phyloP scores from a whole-genome alignment of 2,113 vertebrate genomes.

The Sander lucioperca region DNA sequence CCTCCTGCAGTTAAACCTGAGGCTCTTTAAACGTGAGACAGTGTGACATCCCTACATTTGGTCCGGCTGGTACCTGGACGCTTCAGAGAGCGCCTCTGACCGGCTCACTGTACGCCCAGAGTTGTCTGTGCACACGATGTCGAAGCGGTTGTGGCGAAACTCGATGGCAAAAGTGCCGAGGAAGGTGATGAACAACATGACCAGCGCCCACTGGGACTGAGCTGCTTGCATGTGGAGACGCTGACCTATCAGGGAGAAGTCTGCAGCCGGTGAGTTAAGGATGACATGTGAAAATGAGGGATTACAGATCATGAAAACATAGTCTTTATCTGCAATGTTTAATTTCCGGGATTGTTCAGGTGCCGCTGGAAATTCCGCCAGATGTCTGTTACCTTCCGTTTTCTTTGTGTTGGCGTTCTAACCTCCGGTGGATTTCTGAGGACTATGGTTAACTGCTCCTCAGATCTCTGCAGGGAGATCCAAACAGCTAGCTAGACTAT shows the following conservation, averaged over 20 bases:
- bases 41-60: not conserved
- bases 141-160: conserved; percentile 91
- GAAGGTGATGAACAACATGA: conserved; percentile 92
- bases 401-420: no score
- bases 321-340: no score
- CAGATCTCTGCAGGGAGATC: no score
- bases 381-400: no score
- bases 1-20: not conserved
- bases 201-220: conserved; percentile 91
- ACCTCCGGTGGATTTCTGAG: no score
- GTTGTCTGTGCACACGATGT: conserved; percentile 85
- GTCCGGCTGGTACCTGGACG: conserved; percentile 79
- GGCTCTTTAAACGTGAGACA: no score
- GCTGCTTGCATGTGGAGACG: conserved; percentile 87
- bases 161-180: conserved; percentile 91
- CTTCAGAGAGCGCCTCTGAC: conserved; percentile 84
- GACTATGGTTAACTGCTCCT: no score
- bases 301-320: not conserved
- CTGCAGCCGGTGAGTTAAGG: conserved; percentile 85
- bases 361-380: no score
- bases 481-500: no score
- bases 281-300: not conserved
- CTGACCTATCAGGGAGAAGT: conserved; percentile 86
- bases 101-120: conserved; percentile 84
- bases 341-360: no score